Conservation (phyloP, 2,888 invertebrate genomes). For the Patella pellucida region DNA sequence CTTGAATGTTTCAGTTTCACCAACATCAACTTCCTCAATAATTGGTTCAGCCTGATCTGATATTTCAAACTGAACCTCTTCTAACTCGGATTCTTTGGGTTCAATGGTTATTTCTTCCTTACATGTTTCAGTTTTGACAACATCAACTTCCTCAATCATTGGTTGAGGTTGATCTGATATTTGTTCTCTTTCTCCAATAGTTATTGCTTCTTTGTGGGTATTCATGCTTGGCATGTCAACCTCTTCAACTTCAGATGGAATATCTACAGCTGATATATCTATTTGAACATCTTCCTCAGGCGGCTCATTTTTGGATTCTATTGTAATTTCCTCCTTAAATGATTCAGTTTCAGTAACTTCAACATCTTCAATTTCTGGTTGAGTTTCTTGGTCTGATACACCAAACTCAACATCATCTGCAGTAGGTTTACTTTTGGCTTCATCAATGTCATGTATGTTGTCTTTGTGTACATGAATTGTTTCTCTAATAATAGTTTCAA, state of each 20-base stretch:
- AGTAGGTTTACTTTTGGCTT: too few relatives aligned
- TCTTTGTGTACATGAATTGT: too few relatives aligned
- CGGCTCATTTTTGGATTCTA: background rate
- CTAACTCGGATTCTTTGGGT: background rate
- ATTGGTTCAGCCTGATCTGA: background rate
- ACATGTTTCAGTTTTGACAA: background rate
- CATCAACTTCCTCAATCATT: background rate
- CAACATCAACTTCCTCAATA: slow-evolving; percentile 11
- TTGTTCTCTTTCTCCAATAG: slow-evolving; percentile 13
- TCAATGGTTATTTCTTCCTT: background rate
- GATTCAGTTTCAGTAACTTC: background rate
- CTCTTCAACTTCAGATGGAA: background rate
- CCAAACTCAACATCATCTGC: too few relatives aligned
- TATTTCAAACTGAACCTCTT: background rate
- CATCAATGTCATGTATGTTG: too few relatives aligned
- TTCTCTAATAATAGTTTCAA: too few relatives aligned
- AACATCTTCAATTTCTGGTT: slow-evolving; percentile 14
- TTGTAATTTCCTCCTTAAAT: too few relatives aligned
- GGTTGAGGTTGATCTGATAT: background rate
- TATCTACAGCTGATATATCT: background rate
- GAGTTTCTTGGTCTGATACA: background rate
- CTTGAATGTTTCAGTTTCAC: slow-evolving; percentile 22
- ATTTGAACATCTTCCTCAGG: background rate
- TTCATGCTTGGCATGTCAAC: background rate
- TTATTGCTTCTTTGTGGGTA: slow-evolving; percentile 12